Base-by-base conservation (phyloP, 2,113 vertebrate species). In the Hippolais icterina region DNA sequence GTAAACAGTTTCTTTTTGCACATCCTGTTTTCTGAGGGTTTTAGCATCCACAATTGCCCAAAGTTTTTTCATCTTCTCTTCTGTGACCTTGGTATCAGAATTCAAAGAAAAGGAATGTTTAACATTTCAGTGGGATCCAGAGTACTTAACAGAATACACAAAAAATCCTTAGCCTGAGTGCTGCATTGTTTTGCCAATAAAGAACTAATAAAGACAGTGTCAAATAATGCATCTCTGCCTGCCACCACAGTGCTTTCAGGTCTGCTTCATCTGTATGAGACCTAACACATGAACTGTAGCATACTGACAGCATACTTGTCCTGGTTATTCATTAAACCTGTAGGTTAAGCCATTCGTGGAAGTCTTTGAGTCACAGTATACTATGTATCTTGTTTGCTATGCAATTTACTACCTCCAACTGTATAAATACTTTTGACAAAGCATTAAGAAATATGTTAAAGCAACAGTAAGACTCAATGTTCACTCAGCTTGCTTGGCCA, bases 21-120 rank as follows among this genome's bases (percentile, higher is more conserved):
- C 93, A 47, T 99, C 99, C 3, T 99, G 98, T 93, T 94, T 99
- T 93, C 89, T 96, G 61, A 97, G 92, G 22, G 98, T 98, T 97
- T 98, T 98, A 90, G 99, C 99, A 50, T 99, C 99, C 24, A 99
- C 98, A 65, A 97, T 81, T 6, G 92, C 50, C 99, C 99, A 99
- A 11, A 46, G 41, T 94, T 99, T 99, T 96, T 98, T 99, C 64
- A 98, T 42, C 78, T 54, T 99, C 94, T 99, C 99, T 76, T 99
- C 98, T 6, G 97, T 97, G 71, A 99, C 97, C 99, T 99, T 85
- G 64, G 78, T 37, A 93, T 64, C 23, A 87, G 35, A 93, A 96
- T 83, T 92, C 25, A 95, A 93, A 91, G 47, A 83, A 77, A 95
- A 54, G 11, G 11, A 79, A 65, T 2, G 2, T 74, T 92, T 85